Base-by-base conservation (phyloP, 2,797 vertebrate species). In the Poeciliopsis presidionis region DNA sequence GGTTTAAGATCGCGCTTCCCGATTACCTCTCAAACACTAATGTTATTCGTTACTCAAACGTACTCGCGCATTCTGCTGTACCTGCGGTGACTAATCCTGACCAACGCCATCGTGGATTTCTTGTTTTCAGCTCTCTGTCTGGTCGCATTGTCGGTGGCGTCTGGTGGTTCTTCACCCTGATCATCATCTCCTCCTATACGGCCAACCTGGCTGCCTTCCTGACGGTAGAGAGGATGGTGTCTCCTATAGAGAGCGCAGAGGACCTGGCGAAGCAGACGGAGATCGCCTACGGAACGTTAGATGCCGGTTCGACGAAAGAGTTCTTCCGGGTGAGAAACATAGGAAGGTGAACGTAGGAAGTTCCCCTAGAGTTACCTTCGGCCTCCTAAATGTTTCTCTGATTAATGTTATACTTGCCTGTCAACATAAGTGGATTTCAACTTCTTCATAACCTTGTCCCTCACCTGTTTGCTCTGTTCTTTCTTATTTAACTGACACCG, bases 111-210 rank as follows among this genome's bases (percentile, higher is more conserved):
- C 18, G 7, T 25, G 63, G 39, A 22, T 67, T 2, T 41, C 77
- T 86, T 86, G 33, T 43, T 84, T 89, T 81, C 84, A 99, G 98
- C 94, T 99, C 98, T 79, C 96, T 99, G 77, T 99, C 98, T 0
- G 98, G 98, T 63, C 97, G 98, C 51, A 99, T 99, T 53, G 98
- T 99, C 0, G 98, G 98, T 59, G 98, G 98, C 0, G 98, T 99
- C 87, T 99, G 98, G 98, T 99, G 98, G 98, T 99, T 99, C 96
- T 99, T 99, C 95, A 99, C 98, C 81, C 95, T 99, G 92, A 99
- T 99, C 96, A 99, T 99, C 96, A 99, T 99, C 92, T 99, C 98
- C 7, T 99, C 98, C 81, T 99, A 99, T 88, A 99, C 98, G 80
- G 98, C 98, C 90, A 99, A 99, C 92, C 93, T 99, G 94, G 98